Conservation (phyloP, 2,113 vertebrate genomes). For the Loxodonta africana region DNA sequence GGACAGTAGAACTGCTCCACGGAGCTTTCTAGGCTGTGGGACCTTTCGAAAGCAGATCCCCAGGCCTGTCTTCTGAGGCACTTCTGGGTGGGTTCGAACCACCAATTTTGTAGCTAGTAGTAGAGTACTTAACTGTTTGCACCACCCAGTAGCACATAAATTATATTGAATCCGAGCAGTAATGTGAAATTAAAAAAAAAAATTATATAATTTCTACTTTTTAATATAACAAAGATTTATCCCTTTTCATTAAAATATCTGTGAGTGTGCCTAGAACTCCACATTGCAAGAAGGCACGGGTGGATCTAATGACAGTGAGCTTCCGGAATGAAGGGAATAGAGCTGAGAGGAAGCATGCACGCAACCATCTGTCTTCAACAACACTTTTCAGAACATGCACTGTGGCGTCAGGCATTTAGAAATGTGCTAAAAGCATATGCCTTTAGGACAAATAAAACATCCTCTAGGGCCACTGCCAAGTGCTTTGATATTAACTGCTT, state of each 20-base stretch:
- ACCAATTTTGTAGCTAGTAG: not conserved
- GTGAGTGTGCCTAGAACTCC: not conserved
- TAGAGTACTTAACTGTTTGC: not conserved
- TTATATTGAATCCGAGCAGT: not conserved
- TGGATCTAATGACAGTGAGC: not conserved
- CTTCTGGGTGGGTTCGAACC: not conserved
- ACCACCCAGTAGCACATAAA: not conserved
- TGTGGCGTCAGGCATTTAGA: not conserved
- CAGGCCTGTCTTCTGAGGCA: not conserved
- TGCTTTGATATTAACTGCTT: not conserved
- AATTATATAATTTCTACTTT: not conserved
- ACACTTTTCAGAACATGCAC: not conserved
- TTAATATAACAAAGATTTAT: slow-evolving; percentile 28
- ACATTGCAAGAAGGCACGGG: not conserved
- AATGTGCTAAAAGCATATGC: not conserved
- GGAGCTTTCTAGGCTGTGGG: not conserved
- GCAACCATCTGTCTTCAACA: not conserved
- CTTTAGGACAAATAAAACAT: not conserved
- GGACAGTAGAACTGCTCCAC: not conserved
- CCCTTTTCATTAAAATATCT: not conserved
- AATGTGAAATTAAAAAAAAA: not conserved
- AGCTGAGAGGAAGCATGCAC: not conserved
- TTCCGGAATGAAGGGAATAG: slow-evolving; percentile 37
- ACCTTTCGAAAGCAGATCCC: not conserved
- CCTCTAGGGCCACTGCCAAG: not conserved